Conservation (phyloP, 1,140 invertebrate genomes). For the Drosophila saltans region DNA sequence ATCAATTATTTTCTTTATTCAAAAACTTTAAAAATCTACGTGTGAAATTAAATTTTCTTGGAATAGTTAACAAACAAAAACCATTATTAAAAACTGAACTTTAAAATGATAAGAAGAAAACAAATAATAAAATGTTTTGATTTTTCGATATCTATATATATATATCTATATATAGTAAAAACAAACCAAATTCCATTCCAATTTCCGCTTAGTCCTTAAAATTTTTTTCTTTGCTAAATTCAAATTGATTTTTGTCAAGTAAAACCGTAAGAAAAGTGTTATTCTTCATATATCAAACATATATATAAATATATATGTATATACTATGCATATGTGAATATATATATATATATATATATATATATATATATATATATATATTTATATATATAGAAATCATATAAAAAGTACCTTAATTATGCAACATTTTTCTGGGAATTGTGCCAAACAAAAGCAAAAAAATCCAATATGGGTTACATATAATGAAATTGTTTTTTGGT, state of each 20-base stretch:
- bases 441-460: neutral
- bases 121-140: neutral
- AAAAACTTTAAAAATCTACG: neutral
- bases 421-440: neutral
- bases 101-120: neutral
- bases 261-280: neutral
- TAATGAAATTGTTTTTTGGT: neutral
- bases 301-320: neutral
- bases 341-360: too few species aligned
- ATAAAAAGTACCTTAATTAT: slow-evolving; percentile 6
- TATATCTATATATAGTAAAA: too few species aligned
- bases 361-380: too few species aligned
- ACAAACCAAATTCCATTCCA: too few species aligned
- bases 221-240: neutral
- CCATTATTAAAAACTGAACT: neutral
- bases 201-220: neutral
- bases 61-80: neutral
- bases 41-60: slow-evolving; percentile 6
- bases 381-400: neutral
- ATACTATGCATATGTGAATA: too few species aligned
- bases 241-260: neutral
- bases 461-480: neutral
- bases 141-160: too few species aligned
- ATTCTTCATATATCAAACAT: neutral
- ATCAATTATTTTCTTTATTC: slow-evolving; percentile 5